phyloP scores from a whole-genome alignment of 1,140 invertebrate genomes.

The Polyergus mexicanus region DNA sequence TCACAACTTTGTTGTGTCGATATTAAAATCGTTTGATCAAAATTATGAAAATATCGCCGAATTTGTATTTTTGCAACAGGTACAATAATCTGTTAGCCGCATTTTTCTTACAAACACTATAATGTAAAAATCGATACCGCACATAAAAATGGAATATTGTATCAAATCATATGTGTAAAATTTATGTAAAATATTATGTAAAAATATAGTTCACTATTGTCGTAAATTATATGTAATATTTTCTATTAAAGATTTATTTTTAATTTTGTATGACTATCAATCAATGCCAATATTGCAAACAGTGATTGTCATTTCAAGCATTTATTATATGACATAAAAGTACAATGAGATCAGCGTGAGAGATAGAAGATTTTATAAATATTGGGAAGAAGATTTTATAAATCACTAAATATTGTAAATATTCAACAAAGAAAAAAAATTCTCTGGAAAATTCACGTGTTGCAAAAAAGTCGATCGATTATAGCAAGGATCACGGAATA shows the following conservation, averaged over 20 bases:
- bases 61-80: not conserved
- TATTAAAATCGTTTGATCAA: not conserved
- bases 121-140: not conserved
- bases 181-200: no score
- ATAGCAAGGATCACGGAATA: not conserved
- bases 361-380: not conserved
- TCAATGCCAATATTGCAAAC: not conserved
- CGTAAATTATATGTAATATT: not conserved
- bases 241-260: not conserved
- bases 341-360: not conserved
- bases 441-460: not conserved
- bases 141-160: not conserved
- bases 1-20: not conserved
- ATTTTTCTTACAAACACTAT: not conserved
- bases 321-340: not conserved
- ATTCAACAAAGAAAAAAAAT: not conserved
- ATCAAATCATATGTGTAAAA: not conserved
- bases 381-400: no score
- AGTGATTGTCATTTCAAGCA: not conserved
- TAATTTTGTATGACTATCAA: not conserved
- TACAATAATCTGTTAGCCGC: not conserved
- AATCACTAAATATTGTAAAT: not conserved
- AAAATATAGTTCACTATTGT: not conserved
- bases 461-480: not conserved
- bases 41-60: not conserved